Conservation (phyloP, 2,888 invertebrate genomes). For the Strigamia maritima region DNA sequence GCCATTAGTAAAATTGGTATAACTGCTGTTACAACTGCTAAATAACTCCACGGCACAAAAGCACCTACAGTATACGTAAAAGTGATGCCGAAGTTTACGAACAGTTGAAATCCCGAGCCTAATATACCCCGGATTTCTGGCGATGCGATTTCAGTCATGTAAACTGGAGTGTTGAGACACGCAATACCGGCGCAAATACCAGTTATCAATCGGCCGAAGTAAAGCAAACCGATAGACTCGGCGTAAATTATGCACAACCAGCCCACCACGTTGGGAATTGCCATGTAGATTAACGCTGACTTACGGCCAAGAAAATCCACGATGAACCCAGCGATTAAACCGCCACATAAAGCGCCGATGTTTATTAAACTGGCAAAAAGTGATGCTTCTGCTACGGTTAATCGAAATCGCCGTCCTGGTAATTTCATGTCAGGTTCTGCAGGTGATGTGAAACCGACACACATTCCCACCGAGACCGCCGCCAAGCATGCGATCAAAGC, state of each 20-base stretch:
- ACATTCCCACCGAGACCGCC: constrained; percentile 61
- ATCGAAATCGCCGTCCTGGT: constrained; percentile 49
- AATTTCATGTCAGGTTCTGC: constrained; percentile 66
- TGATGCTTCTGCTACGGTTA: constrained; percentile 61
- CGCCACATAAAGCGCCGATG: constrained; percentile 76
- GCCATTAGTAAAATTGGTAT: constrained; percentile 75
- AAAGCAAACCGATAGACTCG: constrained; percentile 59
- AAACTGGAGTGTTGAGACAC: constrained; percentile 83
- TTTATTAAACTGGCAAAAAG: constrained; percentile 87
- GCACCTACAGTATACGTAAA: constrained; percentile 64
- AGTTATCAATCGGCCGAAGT: constrained; percentile 74
- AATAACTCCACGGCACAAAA: constrained; percentile 71
- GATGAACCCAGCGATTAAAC: constrained; percentile 75
- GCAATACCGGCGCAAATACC: constrained; percentile 85
- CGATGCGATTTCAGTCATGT: constrained; percentile 88
- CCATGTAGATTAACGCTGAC: constrained; percentile 51
- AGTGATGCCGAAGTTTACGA: constrained; percentile 78
- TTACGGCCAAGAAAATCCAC: constrained; percentile 79
- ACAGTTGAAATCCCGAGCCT: constrained; percentile 83
- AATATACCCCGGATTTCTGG: constrained; percentile 87
- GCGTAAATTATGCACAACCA: constrained; percentile 80
- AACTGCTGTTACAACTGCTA: constrained; percentile 74
- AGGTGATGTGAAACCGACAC: constrained; percentile 75
- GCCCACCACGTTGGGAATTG: constrained; percentile 56
- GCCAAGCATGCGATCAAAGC: constrained; percentile 61